These are phyloP conservation scores for Donacobius atricapilla DNA, from an alignment of 2,113 vertebrate species.

Conservation along the genomic window DNA sequence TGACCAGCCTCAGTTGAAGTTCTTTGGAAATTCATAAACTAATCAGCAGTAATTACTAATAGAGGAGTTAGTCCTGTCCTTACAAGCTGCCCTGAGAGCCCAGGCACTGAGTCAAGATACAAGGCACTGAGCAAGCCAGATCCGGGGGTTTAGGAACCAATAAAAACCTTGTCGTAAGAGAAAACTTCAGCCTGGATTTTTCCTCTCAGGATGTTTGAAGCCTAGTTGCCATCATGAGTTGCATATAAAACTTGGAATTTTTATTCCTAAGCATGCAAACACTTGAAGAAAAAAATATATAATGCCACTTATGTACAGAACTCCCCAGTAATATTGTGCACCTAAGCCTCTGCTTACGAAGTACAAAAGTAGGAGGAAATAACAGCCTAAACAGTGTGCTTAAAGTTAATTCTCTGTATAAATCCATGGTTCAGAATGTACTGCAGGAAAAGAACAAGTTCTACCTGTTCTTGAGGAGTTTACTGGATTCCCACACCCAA, in stretches of 20 bases:
- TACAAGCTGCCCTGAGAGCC: not conserved
- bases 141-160: not conserved
- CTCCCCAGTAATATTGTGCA: not conserved
- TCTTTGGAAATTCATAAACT: not conserved
- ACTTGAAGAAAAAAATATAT: not conserved
- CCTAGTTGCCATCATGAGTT: not conserved
- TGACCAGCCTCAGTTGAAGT: not conserved
- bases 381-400: not conserved
- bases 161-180: not conserved
- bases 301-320: not conserved
- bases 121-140: not conserved
- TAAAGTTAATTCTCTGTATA: not conserved
- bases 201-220: not conserved
- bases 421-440: not conserved
- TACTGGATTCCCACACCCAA: not conserved
- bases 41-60: not conserved
- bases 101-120: not conserved
- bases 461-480: constrained; percentile 16
- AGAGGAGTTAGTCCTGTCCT: not conserved
- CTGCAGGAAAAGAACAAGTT: not conserved
- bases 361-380: not conserved
- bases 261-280: not conserved
- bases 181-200: not conserved
- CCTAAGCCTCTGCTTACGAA: not conserved
- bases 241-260: not conserved